Evolutionary conservation across 2,113 vertebrate genomes (phyloP), one percentile per base, ranked within the genome.

Genomic region (Lepidothrix coronata): DNA sequence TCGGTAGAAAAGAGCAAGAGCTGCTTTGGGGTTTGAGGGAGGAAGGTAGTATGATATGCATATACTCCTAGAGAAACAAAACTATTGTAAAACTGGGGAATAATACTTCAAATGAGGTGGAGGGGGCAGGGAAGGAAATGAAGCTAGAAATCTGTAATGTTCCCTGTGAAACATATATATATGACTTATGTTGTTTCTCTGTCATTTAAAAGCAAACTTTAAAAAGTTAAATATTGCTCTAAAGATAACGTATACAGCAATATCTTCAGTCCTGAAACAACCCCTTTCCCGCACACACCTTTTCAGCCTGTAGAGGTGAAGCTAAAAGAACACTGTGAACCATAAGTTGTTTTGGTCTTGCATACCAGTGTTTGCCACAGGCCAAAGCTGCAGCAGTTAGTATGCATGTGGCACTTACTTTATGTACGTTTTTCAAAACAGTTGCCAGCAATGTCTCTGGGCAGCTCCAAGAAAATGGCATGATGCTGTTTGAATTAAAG

Each of bases 41-140:
- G 13, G 18, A 20, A 63, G 5, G 31, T 59, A 15, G 25, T 67
- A 8, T 46, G 17, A 39, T 61, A 16, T 9, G 17, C 58, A 54
- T 83, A 18, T 51, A 23, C 7, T 94, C 14, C 23, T 55, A 41
- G 54, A 51, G 78, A 68, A 79, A 73, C 30, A 16, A 41, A 92
- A 52, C 35, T 33, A 0, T 28, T 58, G 31, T 35, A 44, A 37
- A 91, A 41, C 6, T 2, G 14, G 18, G 12, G 44, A 58, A 25
- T 76, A 93, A n/a, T 5, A 12, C 48, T 81, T 88, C 23, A 80
- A 18, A 37, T 25, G 21, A 27, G 17, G 11, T 11, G 31, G 19
- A 20, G 5, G 5, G 8, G 6, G 6, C 0, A 1, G 15, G 21
- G 9, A 21, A 19, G 10, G 14, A 65, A 70, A 37, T 25, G 1